These are phyloP conservation scores for Muscicapa adusta DNA, from an alignment of 2,113 vertebrate genomes.

Conservation along the genomic window DNA sequence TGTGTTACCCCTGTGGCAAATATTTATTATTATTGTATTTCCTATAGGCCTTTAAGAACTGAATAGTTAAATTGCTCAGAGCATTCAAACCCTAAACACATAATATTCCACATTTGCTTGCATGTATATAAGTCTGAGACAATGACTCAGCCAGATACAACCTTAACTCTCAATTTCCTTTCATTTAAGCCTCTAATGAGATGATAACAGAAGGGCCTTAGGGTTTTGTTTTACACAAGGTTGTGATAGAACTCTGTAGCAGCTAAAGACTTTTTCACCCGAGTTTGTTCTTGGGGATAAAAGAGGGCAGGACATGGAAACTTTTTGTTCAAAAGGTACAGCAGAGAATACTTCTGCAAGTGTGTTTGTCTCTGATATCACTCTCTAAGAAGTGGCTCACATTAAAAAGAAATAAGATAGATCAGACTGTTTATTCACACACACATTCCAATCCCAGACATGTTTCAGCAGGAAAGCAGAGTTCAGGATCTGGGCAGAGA, in stretches of 20 bases:
- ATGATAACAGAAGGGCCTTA: background rate
- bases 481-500: background rate
- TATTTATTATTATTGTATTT: background rate
- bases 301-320: background rate
- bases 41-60: background rate
- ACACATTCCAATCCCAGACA: background rate
- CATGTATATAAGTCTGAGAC: background rate
- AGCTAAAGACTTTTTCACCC: background rate
- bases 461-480: background rate
- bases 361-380: fast-evolving
- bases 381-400: background rate
- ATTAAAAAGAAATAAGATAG: background rate
- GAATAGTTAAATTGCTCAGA: background rate
- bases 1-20: background rate
- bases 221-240: background rate
- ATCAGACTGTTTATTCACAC: background rate
- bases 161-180: background rate
- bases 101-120: background rate
- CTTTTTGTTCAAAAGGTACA: background rate
- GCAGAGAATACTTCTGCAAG: background rate
- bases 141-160: background rate
- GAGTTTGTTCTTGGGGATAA: background rate
- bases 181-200: background rate
- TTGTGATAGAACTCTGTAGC: background rate
- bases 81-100: background rate